Evolutionary conservation across 2,113 vertebrate species (phyloP).

Genomic region (Onychorhynchus coronatus): DNA sequence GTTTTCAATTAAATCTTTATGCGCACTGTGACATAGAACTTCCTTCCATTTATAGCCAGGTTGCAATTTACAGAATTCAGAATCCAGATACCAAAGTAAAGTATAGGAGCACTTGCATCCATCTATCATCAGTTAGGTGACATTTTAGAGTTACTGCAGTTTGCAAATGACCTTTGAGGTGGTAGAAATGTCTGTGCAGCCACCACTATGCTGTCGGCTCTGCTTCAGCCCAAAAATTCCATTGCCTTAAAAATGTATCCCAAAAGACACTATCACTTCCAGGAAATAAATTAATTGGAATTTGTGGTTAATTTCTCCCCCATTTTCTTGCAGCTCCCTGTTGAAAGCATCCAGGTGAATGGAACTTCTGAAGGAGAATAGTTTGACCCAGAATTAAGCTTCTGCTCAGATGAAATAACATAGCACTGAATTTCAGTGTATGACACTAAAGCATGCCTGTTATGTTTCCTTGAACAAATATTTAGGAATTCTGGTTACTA

Average conservation of each 20-base stretch:
- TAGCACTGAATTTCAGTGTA: background rate
- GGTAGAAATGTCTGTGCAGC: background rate
- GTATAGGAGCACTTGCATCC: background rate
- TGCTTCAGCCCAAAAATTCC: background rate
- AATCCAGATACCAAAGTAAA: background rate
- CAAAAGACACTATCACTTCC: background rate
- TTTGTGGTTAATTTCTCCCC: background rate
- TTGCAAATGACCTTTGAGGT: constrained; percentile 23
- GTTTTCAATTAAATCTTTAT: background rate
- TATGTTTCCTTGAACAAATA: background rate
- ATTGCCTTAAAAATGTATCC: background rate
- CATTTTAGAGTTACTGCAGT: background rate
- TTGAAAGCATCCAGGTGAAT: background rate
- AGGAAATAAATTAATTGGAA: background rate
- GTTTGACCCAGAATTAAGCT: background rate
- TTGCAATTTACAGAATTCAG: background rate
- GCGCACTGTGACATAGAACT: background rate
- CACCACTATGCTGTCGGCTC: background rate
- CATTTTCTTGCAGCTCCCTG: background rate
- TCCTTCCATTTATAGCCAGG: background rate
- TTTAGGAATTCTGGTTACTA: background rate
- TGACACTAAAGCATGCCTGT: background rate
- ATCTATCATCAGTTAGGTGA: background rate
- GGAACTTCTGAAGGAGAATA: background rate
- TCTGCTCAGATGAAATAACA: background rate